Conservation (phyloP, 2,888 invertebrate genomes). For the Ectemnius cavifrons region DNA sequence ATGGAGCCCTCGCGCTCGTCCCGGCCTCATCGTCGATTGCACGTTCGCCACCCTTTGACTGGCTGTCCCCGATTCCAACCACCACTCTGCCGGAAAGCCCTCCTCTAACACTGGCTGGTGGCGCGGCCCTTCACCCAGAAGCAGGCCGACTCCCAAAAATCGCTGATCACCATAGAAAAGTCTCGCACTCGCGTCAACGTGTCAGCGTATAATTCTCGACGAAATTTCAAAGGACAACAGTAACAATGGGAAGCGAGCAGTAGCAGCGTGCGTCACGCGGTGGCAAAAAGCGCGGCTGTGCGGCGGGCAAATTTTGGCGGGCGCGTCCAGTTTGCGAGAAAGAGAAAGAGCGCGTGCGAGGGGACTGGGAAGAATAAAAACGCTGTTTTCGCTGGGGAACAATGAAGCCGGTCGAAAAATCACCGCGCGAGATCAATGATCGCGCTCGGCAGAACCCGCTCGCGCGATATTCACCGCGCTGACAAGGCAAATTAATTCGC, state of each 20-base stretch:
- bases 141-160: too few species aligned
- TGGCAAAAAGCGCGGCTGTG: background rate
- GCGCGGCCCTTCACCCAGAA: too few species aligned
- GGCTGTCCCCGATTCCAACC: background rate
- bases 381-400: slow-evolving; percentile 6
- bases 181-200: too few species aligned
- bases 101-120: too few species aligned
- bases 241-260: too few species aligned
- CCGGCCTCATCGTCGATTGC: background rate
- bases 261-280: background rate
- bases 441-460: background rate
- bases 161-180: too few species aligned
- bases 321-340: too few species aligned
- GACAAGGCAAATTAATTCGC: slow-evolving; percentile 48
- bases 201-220: too few species aligned
- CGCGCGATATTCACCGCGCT: slow-evolving; percentile 20
- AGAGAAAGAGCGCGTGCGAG: too few species aligned
- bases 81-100: background rate
- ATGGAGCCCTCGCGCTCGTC: slow-evolving; percentile 3
- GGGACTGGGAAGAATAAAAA: background rate
- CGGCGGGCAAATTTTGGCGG: too few species aligned
- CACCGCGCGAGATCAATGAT: slow-evolving; percentile 26
- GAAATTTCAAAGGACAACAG: too few species aligned
- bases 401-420: slow-evolving; percentile 2
- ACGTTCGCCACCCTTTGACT: slow-evolving; percentile 5